Conservation (phyloP, 2,113 vertebrate species). For the Cryptotis parvus region DNA sequence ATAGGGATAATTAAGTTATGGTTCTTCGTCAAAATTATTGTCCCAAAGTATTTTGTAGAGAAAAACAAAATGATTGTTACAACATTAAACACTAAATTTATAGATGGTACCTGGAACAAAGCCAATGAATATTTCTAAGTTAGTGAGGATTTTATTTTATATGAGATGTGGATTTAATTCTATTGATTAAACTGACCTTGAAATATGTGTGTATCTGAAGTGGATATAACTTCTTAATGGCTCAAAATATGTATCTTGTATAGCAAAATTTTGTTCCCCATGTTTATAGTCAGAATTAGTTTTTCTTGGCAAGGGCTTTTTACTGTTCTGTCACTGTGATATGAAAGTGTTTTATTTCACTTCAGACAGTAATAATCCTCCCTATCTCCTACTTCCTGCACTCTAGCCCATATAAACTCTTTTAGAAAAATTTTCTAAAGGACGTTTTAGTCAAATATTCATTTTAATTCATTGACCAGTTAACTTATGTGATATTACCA, state of each 20-base stretch:
- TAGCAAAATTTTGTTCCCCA: background rate
- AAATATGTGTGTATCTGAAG: background rate
- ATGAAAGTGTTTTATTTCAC: background rate
- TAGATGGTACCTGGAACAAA: background rate
- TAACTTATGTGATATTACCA: background rate
- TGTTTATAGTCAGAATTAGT: background rate
- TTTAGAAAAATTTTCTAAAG: constrained; percentile 7
- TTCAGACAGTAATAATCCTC: background rate
- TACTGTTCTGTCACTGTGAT: background rate
- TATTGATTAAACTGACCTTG: background rate
- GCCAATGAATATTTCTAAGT: background rate
- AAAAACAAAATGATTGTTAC: background rate
- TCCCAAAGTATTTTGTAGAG: background rate
- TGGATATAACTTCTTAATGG: background rate
- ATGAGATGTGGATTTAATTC: background rate
- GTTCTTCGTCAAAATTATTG: background rate
- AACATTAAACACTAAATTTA: background rate
- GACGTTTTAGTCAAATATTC: background rate
- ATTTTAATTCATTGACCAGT: background rate
- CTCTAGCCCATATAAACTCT: background rate
- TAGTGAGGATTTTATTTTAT: background rate
- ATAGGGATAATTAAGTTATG: background rate
- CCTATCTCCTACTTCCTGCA: no score
- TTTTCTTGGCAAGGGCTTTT: background rate
- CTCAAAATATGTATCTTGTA: background rate